Conservation (phyloP, 2,113 vertebrate genomes). For the Tragulus kanchil region DNA sequence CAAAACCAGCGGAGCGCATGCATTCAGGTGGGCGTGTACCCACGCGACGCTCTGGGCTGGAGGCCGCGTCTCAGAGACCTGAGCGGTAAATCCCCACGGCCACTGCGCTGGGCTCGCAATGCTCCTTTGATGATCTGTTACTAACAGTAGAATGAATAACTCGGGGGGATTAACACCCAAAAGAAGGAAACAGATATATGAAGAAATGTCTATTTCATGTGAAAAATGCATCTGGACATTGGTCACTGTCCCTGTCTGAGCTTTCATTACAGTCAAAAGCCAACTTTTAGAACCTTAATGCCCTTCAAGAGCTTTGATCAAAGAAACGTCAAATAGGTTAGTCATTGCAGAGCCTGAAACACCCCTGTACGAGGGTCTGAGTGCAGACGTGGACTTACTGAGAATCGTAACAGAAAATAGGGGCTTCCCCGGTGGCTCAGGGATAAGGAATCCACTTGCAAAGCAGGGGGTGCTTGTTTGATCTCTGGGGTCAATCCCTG, state of each 20-base stretch:
- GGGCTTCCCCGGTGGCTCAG: not conserved
- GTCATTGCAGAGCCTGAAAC: not conserved
- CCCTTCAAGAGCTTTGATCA: not conserved
- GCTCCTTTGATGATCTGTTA: conserved; percentile 68
- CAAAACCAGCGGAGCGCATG: conserved; percentile 72
- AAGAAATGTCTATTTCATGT: conserved; percentile 18
- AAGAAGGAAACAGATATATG: conserved; percentile 28
- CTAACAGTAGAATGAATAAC: conserved; percentile 58
- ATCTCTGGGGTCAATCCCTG: not conserved
- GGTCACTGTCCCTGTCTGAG: not conserved
- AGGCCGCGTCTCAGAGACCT: conserved; percentile 57
- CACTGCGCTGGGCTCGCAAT: conserved; percentile 34
- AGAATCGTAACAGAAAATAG: not conserved
- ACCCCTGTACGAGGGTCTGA: rapidly evolving
- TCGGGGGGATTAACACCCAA: conserved; percentile 61
- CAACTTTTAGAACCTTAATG: not conserved
- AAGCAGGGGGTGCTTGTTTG: not conserved
- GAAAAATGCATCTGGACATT: not conserved
- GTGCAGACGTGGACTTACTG: not conserved
- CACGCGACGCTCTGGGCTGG: conserved; percentile 52
- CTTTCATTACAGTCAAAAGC: not conserved
- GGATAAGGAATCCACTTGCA: not conserved
- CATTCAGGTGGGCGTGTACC: conserved; percentile 69
- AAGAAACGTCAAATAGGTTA: not conserved
- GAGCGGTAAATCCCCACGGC: conserved; percentile 46